Conservation (phyloP, 2,113 vertebrate species). For the Lonchura striata region DNA sequence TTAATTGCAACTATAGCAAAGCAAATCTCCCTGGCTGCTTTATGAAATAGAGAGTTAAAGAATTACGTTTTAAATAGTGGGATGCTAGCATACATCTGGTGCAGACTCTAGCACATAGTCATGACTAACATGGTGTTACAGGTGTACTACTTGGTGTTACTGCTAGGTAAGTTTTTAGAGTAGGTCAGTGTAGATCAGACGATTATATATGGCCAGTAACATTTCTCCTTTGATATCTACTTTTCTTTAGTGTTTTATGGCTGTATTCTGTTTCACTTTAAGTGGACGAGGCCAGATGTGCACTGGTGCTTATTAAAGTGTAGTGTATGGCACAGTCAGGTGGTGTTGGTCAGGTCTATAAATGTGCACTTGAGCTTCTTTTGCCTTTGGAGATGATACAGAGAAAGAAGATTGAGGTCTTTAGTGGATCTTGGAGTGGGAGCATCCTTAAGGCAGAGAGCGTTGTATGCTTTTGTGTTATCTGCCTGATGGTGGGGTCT, state of each 20-base stretch:
- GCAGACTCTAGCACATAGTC: neutral
- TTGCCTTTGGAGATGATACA: accelerated
- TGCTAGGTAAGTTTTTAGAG: neutral
- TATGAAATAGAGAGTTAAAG: neutral
- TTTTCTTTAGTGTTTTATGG: neutral
- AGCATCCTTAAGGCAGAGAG: neutral
- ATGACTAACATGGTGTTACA: too few species aligned
- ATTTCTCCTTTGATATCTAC: neutral
- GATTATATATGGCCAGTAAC: neutral
- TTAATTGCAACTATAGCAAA: neutral
- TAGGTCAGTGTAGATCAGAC: neutral
- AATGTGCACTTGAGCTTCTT: neutral
- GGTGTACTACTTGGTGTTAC: neutral
- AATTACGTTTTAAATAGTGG: neutral
- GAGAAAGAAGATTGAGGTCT: neutral
- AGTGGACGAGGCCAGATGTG: neutral
- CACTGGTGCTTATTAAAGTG: neutral
- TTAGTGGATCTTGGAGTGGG: neutral
- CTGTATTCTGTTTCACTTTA: neutral
- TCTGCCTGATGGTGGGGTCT: neutral
- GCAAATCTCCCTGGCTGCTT: neutral
- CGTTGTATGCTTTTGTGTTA: neutral
- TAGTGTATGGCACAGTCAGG: neutral
- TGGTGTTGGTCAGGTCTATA: neutral
- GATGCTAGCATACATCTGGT: neutral